A percentile compares a stretch with the other conserved stretches of the same genome.
Evolutionary conservation across 2,113 vertebrate species (phyloP).

Genomic region (Mastomys coucha): DNA sequence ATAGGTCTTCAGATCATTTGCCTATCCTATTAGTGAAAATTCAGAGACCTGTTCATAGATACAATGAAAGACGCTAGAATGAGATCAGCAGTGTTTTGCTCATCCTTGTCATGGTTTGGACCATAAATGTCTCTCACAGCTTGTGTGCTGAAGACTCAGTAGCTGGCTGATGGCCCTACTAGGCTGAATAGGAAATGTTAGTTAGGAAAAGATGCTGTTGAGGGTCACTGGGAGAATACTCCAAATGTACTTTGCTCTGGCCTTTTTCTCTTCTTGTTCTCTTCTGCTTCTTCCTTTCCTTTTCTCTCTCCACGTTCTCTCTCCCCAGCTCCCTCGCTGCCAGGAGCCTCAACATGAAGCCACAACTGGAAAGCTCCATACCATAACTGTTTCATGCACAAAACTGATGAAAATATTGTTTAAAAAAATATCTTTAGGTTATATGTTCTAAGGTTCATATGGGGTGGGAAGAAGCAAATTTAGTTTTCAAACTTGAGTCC

Average conservation of each 20-base stretch:
- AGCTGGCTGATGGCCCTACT: neutral
- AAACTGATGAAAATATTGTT: neutral
- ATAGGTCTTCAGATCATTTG: neutral
- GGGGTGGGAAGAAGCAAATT: neutral
- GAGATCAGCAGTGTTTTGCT: neutral
- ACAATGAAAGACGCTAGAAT: neutral
- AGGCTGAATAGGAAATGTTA: neutral
- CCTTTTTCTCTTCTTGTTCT: neutral
- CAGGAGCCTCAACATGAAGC: neutral
- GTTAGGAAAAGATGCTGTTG: neutral
- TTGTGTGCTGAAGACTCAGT: neutral
- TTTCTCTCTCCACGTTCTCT: neutral
- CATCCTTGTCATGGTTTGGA: neutral
- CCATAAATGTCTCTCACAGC: neutral
- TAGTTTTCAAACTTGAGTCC: neutral
- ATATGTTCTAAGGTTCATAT: neutral
- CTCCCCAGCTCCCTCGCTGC: neutral
- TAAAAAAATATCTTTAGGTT: neutral
- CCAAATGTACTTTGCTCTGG: neutral
- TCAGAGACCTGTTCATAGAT: neutral
- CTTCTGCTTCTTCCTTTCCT: neutral
- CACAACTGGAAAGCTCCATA: neutral
- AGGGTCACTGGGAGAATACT: too few relatives aligned
- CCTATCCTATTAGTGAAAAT: neutral
- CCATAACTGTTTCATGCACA: neutral